These are phyloP conservation scores for Tipula helvola DNA, from an alignment of 2,888 invertebrate genomes.

Conservation along the genomic window DNA sequence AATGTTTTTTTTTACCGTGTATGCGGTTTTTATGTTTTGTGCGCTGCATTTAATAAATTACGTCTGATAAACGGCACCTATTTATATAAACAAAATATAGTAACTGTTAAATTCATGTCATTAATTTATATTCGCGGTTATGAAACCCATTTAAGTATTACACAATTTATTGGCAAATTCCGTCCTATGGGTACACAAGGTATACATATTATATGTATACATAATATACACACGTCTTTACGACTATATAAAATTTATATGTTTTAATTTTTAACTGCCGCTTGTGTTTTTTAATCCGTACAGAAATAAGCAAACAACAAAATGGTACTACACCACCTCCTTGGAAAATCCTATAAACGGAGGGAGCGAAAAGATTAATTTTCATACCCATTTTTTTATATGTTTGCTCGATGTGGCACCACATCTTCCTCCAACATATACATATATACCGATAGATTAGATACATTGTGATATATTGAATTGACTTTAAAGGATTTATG, in stretches of 20 bases:
- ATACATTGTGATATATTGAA: background rate
- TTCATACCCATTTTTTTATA: background rate
- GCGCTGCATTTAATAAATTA: too few species aligned
- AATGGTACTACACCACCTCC: background rate
- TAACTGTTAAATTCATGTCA: background rate
- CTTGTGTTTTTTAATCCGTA: background rate
- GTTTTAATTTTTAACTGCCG: background rate
- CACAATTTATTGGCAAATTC: background rate
- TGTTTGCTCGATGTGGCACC: background rate
- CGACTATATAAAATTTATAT: background rate
- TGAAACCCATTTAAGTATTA: background rate
- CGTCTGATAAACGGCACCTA: too few species aligned
- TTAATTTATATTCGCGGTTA: background rate
- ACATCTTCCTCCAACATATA: background rate
- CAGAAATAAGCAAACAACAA: background rate
- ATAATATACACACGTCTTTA: background rate
- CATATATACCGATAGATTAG: background rate
- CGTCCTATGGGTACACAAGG: background rate
- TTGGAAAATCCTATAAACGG: background rate
- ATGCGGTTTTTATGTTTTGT: too few species aligned
- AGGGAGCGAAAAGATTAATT: background rate
- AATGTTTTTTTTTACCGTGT: too few species aligned
- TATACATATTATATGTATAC: background rate
- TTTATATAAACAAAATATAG: background rate
- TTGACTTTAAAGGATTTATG: conserved; percentile 4